Evolutionary conservation across 2,113 vertebrate genomes (phyloP), one percentile per base, ranked within the genome.

Genomic region (Hipposideros armiger): DNA sequence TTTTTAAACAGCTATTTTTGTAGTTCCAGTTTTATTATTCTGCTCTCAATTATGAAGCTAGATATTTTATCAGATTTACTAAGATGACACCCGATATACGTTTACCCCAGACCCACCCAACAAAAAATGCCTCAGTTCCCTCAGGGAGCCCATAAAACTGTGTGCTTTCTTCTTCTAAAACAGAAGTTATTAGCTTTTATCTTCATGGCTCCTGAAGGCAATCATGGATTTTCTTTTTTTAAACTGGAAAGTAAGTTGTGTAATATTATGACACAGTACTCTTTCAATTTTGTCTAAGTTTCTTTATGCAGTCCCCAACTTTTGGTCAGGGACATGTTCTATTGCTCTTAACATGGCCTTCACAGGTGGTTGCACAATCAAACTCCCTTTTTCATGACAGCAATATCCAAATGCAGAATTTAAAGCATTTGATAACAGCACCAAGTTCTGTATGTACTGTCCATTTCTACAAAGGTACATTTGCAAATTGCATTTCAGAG

Each of bases 401-500:
- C n/a, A 77, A 47, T 45, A 83, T 36, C 14, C 52, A 91, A 26
- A 45, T 14, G 69, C 30, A 22, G 30, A 52, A 72, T 54, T 89
- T 47, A 52, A 74, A 70, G 17, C 54, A 58, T 87, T 94, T 83
- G 32, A 22, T 83, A 66, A 54, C 17, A 70, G 17, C 7, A 73
- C 11, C 28, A 60, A 60, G 40, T 67, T 93, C 11, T 86, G n/a
- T 26, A 50, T 30, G 24, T 50, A 50, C 6, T 28, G 9, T 47
- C 13, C 47, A 16, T 86, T 83, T 86, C 58, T 84, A 77, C 67
- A 77, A 77, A 74, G 32, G 11, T 36, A 8, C 7, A 32, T 76
- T 93, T 85, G 90, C 58, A 81, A 84, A 87, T 7, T 74, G 50
- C 69, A 28, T 66, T 76, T 77, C 11, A 19, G n/a, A 91, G 76